These are phyloP conservation scores for Philopedon plagiatum DNA, from an alignment of 2,888 invertebrate genomes.

Conservation along the genomic window DNA sequence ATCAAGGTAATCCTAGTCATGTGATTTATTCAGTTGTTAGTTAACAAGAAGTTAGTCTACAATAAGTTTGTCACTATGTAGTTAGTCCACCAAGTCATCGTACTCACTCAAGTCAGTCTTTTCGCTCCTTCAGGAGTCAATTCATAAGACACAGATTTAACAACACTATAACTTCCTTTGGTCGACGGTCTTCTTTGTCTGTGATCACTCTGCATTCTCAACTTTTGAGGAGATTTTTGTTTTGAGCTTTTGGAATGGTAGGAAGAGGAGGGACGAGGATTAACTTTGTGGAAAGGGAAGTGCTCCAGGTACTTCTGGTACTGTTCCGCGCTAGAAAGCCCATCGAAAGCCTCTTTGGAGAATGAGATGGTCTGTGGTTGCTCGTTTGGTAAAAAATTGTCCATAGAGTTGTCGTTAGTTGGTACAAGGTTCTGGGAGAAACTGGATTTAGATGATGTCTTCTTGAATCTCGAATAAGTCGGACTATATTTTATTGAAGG, in stretches of 20 bases:
- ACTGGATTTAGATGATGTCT: slow-evolving; percentile 2
- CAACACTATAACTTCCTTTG: slow-evolving; percentile 53
- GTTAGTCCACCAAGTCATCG: slow-evolving; percentile 14
- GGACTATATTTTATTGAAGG: neutral
- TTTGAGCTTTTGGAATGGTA: slow-evolving; percentile 4
- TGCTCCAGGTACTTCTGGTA: slow-evolving; percentile 33
- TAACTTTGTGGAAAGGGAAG: slow-evolving; percentile 27
- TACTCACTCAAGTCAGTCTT: slow-evolving; percentile 60
- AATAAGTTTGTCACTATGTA: too few relatives aligned
- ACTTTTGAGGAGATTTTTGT: slow-evolving; percentile 1
- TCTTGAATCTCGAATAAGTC: slow-evolving; percentile 15
- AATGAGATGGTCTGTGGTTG: neutral
- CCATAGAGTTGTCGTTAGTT: slow-evolving; percentile 3
- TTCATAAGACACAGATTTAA: slow-evolving; percentile 63
- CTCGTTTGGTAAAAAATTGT: slow-evolving; percentile 35
- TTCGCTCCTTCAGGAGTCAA: slow-evolving; percentile 63
- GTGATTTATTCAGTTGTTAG: neutral
- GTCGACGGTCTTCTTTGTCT: slow-evolving; percentile 28
- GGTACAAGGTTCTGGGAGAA: slow-evolving; percentile 1
- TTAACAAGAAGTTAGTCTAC: neutral
- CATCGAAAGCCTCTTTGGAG: slow-evolving; percentile 16
- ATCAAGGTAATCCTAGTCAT: neutral
- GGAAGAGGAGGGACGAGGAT: neutral
- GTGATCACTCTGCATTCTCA: slow-evolving; percentile 24
- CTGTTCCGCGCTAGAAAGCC: slow-evolving; percentile 27